A percentile compares a stretch with the other conserved stretches of the same genome.
phyloP scores from a whole-genome alignment of 2,113 vertebrate genomes.

The Myanophis thanlyinensis region DNA sequence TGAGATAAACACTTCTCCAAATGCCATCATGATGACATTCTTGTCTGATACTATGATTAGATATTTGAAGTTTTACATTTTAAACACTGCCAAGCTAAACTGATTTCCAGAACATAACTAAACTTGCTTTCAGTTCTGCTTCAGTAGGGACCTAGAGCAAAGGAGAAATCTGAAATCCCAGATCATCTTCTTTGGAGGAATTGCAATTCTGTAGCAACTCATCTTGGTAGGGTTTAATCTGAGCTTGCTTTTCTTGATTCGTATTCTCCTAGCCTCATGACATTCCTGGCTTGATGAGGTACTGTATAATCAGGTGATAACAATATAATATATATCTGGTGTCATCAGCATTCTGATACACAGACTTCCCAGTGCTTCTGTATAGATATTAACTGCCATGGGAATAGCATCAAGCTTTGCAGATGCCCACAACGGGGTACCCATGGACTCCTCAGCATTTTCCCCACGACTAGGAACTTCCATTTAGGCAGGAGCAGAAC shows the following conservation, averaged over 20 bases:
- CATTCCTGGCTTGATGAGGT: not conserved
- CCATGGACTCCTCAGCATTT: not conserved
- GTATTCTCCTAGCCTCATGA: not conserved
- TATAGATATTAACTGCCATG: not conserved
- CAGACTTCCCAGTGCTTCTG: not conserved
- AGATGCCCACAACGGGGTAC: not conserved
- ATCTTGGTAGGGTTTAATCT: not conserved
- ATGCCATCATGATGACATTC: slow-evolving; percentile 4
- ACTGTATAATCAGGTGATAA: not conserved
- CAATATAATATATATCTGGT: not conserved
- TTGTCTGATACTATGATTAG: slow-evolving; percentile 36
- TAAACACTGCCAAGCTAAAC: slow-evolving; percentile 31
- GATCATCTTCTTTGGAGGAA: not conserved
- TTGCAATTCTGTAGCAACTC: not conserved
- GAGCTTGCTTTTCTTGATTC: not conserved
- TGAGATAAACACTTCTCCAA: slow-evolving; percentile 33
- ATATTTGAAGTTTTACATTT: slow-evolving; percentile 9
- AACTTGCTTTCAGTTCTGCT: not conserved
- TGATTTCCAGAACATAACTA: slow-evolving; percentile 16
- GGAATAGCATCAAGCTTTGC: not conserved
- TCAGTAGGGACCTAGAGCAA: not conserved
- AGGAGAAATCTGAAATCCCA: not conserved
- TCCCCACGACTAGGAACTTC: not conserved
- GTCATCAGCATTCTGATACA: too few species aligned
- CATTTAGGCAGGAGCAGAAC: not conserved